Percentiles rank a stretch among this genome's conserved stretches.
Evolutionary conservation across 2,113 vertebrate genomes (phyloP).

Genomic region (Neopipo cinnamomea): DNA sequence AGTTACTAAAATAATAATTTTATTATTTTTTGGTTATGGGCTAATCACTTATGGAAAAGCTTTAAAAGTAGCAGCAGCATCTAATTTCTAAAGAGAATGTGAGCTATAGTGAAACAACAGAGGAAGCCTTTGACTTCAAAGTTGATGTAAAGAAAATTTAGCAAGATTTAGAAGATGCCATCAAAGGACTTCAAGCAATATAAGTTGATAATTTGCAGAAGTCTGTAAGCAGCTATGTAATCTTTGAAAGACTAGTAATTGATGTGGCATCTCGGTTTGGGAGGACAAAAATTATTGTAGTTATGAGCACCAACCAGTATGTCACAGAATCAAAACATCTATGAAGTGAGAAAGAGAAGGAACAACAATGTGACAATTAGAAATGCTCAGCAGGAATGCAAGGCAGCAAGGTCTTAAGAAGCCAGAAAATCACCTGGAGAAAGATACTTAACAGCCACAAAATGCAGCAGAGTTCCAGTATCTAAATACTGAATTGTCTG

Average conservation of each 20-base stretch:
- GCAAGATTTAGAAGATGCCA: not conserved
- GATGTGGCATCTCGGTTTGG: not conserved
- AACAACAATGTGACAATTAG: not conserved
- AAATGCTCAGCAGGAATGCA: not conserved
- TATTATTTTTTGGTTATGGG: not conserved
- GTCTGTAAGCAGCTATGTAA: not conserved
- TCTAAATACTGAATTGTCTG: not conserved
- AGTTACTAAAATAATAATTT: not conserved
- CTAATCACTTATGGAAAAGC: not conserved
- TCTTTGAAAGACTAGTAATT: not conserved
- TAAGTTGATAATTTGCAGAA: not conserved
- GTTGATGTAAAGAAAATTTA: not conserved
- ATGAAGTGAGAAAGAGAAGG: not conserved
- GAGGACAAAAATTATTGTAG: not conserved
- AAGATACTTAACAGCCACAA: not conserved
- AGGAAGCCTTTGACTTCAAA: not conserved
- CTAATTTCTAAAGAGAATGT: not conserved
- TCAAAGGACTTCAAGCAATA: not conserved
- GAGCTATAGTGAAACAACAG: not conserved
- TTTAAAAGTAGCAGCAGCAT: not conserved
- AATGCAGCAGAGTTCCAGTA: not conserved
- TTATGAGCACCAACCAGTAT: not conserved
- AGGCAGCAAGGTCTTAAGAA: not conserved
- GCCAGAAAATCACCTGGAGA: not conserved
- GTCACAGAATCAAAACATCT: not conserved